phyloP scores from a whole-genome alignment of 2,113 vertebrate species.

The Halichoeres trimaculatus region DNA sequence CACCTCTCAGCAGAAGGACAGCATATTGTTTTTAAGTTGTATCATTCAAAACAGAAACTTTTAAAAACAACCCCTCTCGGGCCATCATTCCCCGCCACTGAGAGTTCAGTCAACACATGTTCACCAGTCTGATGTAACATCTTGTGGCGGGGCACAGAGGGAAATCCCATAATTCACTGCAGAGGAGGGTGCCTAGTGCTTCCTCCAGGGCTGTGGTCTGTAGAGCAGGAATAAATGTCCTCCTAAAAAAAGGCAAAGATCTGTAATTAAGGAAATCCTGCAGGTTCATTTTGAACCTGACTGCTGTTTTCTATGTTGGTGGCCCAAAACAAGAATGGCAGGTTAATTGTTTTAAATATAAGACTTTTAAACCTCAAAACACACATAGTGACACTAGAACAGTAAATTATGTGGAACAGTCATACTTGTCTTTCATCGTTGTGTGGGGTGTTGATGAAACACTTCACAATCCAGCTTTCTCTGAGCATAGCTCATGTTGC shows the following conservation, averaged over 20 bases:
- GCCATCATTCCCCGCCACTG: not conserved
- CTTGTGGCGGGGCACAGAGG: slow-evolving; percentile 28
- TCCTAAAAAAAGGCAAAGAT: slow-evolving; percentile 15
- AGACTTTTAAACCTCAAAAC: slow-evolving; percentile 33
- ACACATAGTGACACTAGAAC: slow-evolving; percentile 15
- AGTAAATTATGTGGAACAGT: slow-evolving; percentile 25
- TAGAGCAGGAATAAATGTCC: slow-evolving; percentile 34
- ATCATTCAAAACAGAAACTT: slow-evolving; percentile 44
- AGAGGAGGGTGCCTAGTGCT: not conserved
- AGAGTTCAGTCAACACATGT: not conserved
- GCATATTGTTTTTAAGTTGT: slow-evolving; percentile 41
- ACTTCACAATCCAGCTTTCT: not conserved
- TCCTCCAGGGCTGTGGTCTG: slow-evolving; percentile 34
- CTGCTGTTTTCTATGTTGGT: slow-evolving; percentile 40
- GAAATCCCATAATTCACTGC: slow-evolving; percentile 61
- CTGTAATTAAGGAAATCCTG: slow-evolving; percentile 48
- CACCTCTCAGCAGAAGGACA: slow-evolving; percentile 9
- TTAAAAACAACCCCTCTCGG: slow-evolving; percentile 7
- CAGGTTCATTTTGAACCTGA: slow-evolving; percentile 40
- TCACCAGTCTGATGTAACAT: slow-evolving; percentile 51
- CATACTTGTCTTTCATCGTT: slow-evolving; percentile 16
- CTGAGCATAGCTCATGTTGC: not conserved
- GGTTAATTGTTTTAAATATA: slow-evolving; percentile 41
- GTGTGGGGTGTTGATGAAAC: not conserved
- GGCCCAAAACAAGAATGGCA: slow-evolving; percentile 50